Percentiles rank a stretch among this genome's conserved stretches.
Conservation (phyloP, 2,797 vertebrate genomes). For the Etheostoma nigrum region DNA sequence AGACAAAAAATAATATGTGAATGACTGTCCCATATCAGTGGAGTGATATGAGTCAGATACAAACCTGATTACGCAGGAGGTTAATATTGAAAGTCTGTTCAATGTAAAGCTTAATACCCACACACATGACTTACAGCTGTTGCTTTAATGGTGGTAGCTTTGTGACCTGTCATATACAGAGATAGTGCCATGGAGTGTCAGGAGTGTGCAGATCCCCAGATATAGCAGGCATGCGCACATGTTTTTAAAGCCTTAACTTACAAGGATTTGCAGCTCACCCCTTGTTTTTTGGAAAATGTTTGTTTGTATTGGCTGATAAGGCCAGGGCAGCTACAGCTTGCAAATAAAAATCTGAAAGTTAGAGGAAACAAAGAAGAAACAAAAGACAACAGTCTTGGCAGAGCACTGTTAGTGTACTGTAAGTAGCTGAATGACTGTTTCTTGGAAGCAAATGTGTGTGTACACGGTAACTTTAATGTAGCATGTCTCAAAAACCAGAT, state of each 20-base stretch:
- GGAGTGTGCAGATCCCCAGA: slow-evolving; percentile 1
- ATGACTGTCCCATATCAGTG: too few relatives aligned
- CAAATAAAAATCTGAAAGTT: not conserved
- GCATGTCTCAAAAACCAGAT: not conserved
- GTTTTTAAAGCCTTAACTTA: not conserved
- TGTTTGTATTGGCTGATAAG: not conserved
- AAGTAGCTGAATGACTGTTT: not conserved
- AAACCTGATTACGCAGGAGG: not conserved
- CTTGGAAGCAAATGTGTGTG: not conserved
- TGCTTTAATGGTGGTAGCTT: not conserved
- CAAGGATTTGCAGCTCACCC: not conserved
- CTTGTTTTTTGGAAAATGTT: not conserved
- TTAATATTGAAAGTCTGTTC: not conserved
- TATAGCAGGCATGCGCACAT: slow-evolving; percentile 6
- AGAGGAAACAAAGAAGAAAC: not conserved
- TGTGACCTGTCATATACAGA: slow-evolving; percentile 15
- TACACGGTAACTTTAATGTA: not conserved
- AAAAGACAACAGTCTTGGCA: not conserved
- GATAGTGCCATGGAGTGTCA: not conserved
- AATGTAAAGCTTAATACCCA: not conserved
- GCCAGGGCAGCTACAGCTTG: not conserved
- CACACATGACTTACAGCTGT: not conserved
- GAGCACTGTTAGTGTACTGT: too few relatives aligned
- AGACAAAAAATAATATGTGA: too few relatives aligned
- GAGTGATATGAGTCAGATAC: slow-evolving; percentile 15